Percentiles rank a stretch among this genome's conserved stretches.
Evolutionary conservation across 2,113 vertebrate genomes (phyloP).

Genomic region (Gavia stellata): DNA sequence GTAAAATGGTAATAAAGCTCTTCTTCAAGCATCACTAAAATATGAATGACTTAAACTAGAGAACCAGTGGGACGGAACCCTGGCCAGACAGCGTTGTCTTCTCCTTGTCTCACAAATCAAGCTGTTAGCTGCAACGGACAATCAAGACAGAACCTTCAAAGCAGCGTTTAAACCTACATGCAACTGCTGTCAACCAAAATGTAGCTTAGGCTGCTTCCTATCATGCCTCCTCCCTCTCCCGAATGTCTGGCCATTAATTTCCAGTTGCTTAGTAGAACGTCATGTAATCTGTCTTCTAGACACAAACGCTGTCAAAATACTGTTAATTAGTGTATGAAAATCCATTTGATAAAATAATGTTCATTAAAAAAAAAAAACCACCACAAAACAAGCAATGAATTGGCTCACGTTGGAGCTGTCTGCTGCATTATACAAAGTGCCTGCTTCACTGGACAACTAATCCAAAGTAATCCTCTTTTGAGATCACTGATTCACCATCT

Average conservation of each 20-base stretch:
- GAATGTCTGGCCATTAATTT: neutral
- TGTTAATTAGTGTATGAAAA: neutral
- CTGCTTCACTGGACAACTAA: constrained; percentile 32
- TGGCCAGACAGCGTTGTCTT: neutral
- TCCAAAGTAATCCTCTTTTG: constrained; percentile 51
- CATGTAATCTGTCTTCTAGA: neutral
- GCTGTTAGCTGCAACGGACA: neutral
- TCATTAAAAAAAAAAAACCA: neutral
- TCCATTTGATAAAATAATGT: neutral
- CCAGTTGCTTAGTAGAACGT: neutral
- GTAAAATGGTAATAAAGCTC: neutral
- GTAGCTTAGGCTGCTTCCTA: neutral
- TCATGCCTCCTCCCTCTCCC: neutral
- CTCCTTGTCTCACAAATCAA: neutral
- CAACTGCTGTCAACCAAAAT: neutral
- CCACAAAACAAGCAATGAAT: neutral
- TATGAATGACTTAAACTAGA: neutral
- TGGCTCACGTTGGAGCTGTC: neutral
- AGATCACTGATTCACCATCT: neutral
- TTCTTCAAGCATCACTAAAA: neutral
- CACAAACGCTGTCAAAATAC: neutral
- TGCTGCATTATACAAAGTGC: constrained; percentile 29
- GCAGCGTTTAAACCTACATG: neutral
- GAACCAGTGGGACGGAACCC: neutral
- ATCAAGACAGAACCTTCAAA: neutral